Evolutionary conservation across 2,113 vertebrate species (phyloP).

Genomic region (Deroptyus accipitrinus): DNA sequence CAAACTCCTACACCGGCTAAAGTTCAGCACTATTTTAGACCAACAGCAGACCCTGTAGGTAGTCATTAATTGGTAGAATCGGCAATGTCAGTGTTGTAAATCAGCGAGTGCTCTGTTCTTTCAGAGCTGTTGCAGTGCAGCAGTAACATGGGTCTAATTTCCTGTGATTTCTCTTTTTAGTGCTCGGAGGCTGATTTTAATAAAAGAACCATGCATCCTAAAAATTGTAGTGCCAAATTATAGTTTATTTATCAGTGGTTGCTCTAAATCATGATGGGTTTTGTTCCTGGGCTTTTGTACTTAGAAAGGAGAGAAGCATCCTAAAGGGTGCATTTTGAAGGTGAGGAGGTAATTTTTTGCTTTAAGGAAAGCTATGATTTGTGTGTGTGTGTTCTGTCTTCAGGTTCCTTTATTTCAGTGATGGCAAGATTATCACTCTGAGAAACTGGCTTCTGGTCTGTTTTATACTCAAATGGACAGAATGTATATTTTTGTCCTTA

Average conservation of each 20-base stretch:
- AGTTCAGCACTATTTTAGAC: constrained; percentile 40
- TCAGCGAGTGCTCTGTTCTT: neutral
- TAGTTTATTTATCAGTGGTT: constrained; percentile 57
- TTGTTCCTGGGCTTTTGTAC: constrained; percentile 9
- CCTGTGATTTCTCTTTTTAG: constrained; percentile 62
- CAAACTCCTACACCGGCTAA: constrained; percentile 15
- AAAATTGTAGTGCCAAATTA: constrained; percentile 20
- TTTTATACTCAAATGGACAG: neutral
- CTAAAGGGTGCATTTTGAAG: neutral
- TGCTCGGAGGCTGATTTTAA: constrained; percentile 52
- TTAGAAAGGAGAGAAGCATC: constrained; percentile 24
- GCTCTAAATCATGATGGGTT: constrained; percentile 32
- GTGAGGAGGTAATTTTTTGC: neutral
- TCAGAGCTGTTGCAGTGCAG: constrained; percentile 2
- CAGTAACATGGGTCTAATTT: constrained; percentile 54
- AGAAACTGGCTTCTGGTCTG: neutral
- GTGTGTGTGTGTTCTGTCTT: neutral
- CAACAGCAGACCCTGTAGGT: constrained; percentile 41
- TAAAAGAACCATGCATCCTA: constrained; percentile 49
- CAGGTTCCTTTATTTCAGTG: neutral
- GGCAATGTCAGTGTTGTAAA: constrained; percentile 25
- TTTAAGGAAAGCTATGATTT: neutral
- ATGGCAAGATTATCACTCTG: neutral
- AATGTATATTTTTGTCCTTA: neutral
- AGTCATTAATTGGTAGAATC: constrained; percentile 36